These are phyloP conservation scores for Drosophila macrospina DNA, from an alignment of 2,888 invertebrate genomes.

Conservation along the genomic window DNA sequence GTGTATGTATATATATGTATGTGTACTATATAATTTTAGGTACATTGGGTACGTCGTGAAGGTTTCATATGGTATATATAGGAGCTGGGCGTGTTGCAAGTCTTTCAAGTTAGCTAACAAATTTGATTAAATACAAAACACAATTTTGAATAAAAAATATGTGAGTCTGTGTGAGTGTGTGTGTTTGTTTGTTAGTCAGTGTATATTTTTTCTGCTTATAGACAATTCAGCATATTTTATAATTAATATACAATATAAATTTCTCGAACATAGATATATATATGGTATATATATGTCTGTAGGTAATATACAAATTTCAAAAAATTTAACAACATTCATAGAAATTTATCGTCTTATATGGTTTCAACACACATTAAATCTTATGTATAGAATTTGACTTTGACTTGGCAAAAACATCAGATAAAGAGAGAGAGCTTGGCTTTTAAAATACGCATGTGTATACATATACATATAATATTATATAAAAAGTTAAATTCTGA, in stretches of 20 bases:
- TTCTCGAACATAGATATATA: slow-evolving; percentile 24
- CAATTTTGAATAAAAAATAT: slow-evolving; percentile 18
- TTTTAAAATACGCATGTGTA: slow-evolving; percentile 39
- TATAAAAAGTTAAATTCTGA: slow-evolving; percentile 57
- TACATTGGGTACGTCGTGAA: slow-evolving; percentile 72
- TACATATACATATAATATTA: slow-evolving; percentile 26
- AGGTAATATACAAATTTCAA: slow-evolving; percentile 53
- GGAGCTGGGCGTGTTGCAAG: slow-evolving; percentile 37
- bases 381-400: slow-evolving; percentile 54
- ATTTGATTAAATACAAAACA: slow-evolving; percentile 10
- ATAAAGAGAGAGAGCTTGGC: slow-evolving; percentile 57
- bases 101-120: slow-evolving; percentile 31
- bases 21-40: slow-evolving; percentile 55
- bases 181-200: slow-evolving; percentile 13
- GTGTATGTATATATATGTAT: slow-evolving; percentile 35
- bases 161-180: slow-evolving; percentile 3
- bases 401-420: slow-evolving; percentile 59
- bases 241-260: slow-evolving; percentile 43
- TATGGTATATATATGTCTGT: slow-evolving; percentile 26
- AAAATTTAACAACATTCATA: slow-evolving; percentile 69
- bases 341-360: slow-evolving; percentile 47
- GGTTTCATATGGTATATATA: slow-evolving; percentile 52
- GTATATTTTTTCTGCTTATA: slow-evolving; percentile 38
- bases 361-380: slow-evolving; percentile 57
- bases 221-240: slow-evolving; percentile 42